These are phyloP conservation scores for Diachasmimorpha longicaudata DNA, from an alignment of 1,140 invertebrate species.

Conservation along the genomic window DNA sequence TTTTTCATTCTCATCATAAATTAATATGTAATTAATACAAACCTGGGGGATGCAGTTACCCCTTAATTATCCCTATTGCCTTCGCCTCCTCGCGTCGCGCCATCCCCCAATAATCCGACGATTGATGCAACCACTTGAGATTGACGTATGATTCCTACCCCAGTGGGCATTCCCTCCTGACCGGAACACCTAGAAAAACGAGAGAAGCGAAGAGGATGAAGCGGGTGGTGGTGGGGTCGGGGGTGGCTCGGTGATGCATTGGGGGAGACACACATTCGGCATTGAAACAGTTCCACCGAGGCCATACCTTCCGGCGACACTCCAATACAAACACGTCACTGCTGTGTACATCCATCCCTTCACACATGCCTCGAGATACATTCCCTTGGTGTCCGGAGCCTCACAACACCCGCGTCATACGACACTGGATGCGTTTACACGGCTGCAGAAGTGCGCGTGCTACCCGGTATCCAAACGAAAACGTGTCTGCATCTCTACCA, in stretches of 20 bases:
- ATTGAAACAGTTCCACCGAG: constrained; percentile 43
- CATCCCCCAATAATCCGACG: too few relatives aligned
- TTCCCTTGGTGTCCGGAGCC: background rate
- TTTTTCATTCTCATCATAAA: too few relatives aligned
- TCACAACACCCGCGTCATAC: background rate
- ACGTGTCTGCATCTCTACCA: constrained; percentile 32
- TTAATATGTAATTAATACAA: too few relatives aligned
- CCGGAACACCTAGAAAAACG: constrained; percentile 2
- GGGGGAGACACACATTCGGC: constrained; percentile 46
- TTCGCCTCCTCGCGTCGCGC: too few relatives aligned
- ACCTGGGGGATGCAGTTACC: too few relatives aligned
- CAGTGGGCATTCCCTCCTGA: background rate
- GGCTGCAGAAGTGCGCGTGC: constrained; percentile 6
- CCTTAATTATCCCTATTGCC: too few relatives aligned
- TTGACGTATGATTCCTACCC: background rate
- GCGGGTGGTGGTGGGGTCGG: constrained; percentile 17
- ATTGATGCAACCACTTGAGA: background rate
- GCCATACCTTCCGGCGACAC: constrained; percentile 22
- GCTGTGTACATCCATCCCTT: background rate
- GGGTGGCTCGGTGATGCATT: constrained; percentile 46
- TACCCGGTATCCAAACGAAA: constrained; percentile 19
- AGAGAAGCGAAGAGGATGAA: background rate
- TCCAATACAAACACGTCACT: background rate
- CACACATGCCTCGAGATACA: constrained; percentile 3
- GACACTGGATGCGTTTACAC: background rate